phyloP scores from a whole-genome alignment of 1,140 invertebrate species.

The Hetaerina americana region DNA sequence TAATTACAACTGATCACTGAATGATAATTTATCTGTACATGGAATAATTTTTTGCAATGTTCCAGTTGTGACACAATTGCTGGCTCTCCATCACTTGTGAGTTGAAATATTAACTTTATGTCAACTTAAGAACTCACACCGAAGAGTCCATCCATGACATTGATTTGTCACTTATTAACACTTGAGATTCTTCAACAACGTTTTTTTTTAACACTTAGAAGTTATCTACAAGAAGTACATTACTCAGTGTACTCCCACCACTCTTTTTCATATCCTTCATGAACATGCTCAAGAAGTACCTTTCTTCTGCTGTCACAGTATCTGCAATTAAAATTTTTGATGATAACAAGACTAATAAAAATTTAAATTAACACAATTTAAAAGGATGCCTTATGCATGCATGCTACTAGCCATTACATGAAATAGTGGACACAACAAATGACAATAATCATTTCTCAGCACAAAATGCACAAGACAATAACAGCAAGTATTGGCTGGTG shows the following conservation, averaged over 20 bases:
- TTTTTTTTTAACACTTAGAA: neutral
- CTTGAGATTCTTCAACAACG: neutral
- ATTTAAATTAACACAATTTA: too few relatives aligned
- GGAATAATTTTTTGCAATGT: neutral
- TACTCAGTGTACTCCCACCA: slow-evolving; percentile 92
- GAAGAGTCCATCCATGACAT: neutral
- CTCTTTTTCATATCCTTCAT: slow-evolving; percentile 97
- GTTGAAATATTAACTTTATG: neutral
- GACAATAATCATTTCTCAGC: too few relatives aligned
- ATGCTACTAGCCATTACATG: too few relatives aligned
- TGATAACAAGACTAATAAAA: slow-evolving; percentile 12
- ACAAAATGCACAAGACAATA: too few relatives aligned
- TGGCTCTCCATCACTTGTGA: neutral
- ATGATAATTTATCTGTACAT: neutral
- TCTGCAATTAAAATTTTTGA: slow-evolving; percentile 39
- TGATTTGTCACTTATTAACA: neutral
- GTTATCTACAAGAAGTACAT: slow-evolving; percentile 8
- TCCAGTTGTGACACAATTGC: neutral
- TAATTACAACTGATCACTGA: neutral
- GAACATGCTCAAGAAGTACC: slow-evolving; percentile 89
- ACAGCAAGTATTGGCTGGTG: too few relatives aligned
- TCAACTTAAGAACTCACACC: neutral
- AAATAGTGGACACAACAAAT: neutral
- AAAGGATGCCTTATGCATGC: too few relatives aligned
- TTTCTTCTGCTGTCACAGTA: slow-evolving; percentile 94